Conservation (phyloP, 2,888 invertebrate genomes). For the Branchinecta sandiegonensis region DNA sequence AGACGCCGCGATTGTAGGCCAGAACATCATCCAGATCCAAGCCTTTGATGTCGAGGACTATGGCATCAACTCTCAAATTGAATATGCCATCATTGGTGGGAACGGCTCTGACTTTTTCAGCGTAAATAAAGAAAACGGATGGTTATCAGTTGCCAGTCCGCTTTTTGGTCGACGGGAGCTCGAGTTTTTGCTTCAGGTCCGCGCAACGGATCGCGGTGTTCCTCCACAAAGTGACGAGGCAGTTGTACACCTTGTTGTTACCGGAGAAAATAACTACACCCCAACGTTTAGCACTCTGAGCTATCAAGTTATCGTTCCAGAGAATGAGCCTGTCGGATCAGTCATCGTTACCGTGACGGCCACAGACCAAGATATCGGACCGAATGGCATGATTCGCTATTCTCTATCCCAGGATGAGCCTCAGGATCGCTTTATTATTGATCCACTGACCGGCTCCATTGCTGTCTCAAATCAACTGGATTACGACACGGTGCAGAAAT, state of each 20-base stretch:
- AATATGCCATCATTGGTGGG: conserved; percentile 55
- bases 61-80: conserved; percentile 76
- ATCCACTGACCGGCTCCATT: conserved; percentile 59
- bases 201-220: conserved; percentile 71
- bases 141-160: conserved; percentile 54
- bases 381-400: conserved; percentile 76
- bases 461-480: conserved; percentile 65
- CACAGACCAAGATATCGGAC: conserved; percentile 67
- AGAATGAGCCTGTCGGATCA: conserved; percentile 74
- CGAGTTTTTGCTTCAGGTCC: conserved; percentile 49
- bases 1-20: conserved; percentile 53
- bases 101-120: conserved; percentile 61
- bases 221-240: conserved; percentile 69
- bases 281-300: conserved; percentile 70
- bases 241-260: conserved; percentile 55
- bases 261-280: conserved; percentile 62
- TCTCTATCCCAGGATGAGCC: conserved; percentile 69
- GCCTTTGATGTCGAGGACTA: conserved; percentile 65
- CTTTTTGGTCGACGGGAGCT: conserved; percentile 37
- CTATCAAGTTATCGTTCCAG: conserved; percentile 78
- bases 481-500: conserved; percentile 69
- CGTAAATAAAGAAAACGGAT: conserved; percentile 61
- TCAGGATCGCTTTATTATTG: conserved; percentile 61
- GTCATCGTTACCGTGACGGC: conserved; percentile 71
- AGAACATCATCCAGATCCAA: conserved; percentile 51